A percentile compares a stretch with the other conserved stretches of the same genome.
These are phyloP conservation scores for Peromyscus leucopus DNA, from an alignment of 2,113 vertebrate species.

Conservation along the genomic window DNA sequence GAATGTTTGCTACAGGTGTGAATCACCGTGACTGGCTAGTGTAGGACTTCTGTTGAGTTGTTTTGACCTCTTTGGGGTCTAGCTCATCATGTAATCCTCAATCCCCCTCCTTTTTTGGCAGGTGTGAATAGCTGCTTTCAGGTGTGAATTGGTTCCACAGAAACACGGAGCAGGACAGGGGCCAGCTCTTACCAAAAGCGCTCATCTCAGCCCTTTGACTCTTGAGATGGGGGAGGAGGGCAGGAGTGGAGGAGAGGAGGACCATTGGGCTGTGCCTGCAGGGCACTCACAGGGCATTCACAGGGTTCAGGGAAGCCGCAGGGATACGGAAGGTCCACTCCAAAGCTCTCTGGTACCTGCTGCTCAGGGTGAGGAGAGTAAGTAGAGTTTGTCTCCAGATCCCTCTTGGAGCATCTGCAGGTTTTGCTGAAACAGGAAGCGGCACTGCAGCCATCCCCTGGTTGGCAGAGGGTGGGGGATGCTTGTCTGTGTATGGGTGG, in stretches of 20 bases:
- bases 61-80: not conserved
- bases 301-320: not conserved
- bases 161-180: accelerated
- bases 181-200: accelerated
- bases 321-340: not conserved
- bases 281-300: not conserved
- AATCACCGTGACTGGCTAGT: not conserved
- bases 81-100: not conserved
- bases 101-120: not conserved
- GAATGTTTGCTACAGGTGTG: not conserved
- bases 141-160: not conserved
- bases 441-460: not conserved
- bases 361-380: not conserved
- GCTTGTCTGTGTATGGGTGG: not conserved
- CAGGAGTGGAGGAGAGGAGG: not conserved
- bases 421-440: conserved; percentile 61
- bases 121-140: not conserved
- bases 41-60: not conserved
- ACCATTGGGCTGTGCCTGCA: not conserved
- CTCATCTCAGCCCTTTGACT: not conserved
- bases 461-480: not conserved
- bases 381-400: not conserved
- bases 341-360: not conserved
- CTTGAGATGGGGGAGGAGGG: not conserved
- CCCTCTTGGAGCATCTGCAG: not conserved